A percentile compares a stretch with the other conserved stretches of the same genome.
These are phyloP conservation scores for Pseudobourletiella spinata DNA, from an alignment of 1,140 invertebrate genomes.

Conservation along the genomic window DNA sequence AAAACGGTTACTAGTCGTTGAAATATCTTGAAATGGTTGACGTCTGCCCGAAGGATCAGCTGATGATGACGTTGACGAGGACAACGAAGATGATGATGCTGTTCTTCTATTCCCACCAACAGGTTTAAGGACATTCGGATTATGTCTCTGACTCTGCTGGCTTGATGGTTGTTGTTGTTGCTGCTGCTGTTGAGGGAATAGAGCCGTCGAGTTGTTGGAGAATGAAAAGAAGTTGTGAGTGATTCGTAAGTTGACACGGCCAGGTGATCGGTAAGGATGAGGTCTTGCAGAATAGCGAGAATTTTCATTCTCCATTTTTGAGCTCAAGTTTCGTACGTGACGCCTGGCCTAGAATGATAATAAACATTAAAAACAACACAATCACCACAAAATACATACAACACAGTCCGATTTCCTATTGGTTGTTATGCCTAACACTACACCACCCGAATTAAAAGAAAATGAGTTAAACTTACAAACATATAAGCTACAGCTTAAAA, in stretches of 20 bases:
- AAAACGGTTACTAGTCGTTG: background rate
- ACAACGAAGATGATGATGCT: background rate
- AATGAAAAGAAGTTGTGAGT: conserved; percentile 26
- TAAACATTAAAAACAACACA: no score
- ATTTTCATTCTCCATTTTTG: conserved; percentile 10
- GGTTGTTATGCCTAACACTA: no score
- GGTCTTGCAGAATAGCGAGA: background rate
- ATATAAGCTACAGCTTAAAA: no score
- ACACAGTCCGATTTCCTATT: no score
- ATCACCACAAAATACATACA: no score
- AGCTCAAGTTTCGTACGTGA: no score
- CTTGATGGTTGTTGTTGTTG: background rate
- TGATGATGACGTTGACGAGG: background rate
- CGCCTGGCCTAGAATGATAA: no score
- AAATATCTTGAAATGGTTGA: conserved; percentile 4
- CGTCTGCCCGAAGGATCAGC: background rate
- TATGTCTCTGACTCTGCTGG: background rate
- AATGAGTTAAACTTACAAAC: no score
- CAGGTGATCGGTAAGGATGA: conserved; percentile 5
- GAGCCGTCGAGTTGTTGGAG: conserved; percentile 10
- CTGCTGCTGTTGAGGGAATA: conserved; percentile 10
- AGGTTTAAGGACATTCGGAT: background rate
- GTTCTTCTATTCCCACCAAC: background rate
- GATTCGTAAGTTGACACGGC: background rate
- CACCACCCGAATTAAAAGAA: no score